Percentiles rank a stretch among this genome's conserved stretches.
phyloP scores from a whole-genome alignment of 2,113 vertebrate genomes.

The Nyctereutes procyonoides region DNA sequence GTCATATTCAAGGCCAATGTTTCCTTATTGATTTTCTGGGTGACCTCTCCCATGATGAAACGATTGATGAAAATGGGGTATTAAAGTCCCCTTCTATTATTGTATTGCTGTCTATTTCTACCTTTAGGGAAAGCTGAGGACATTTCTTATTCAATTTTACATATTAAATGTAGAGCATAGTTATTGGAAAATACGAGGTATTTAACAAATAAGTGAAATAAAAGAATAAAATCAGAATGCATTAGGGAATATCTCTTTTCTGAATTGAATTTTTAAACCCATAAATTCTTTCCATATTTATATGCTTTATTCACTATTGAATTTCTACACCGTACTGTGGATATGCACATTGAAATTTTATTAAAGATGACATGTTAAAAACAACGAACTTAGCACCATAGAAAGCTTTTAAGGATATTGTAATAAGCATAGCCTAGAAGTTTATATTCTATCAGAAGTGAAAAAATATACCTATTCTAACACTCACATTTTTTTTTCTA shows the following conservation, averaged over 20 bases:
- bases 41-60: not conserved
- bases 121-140: not conserved
- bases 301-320: not conserved
- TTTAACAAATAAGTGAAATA: constrained; percentile 42
- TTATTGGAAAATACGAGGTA: not conserved
- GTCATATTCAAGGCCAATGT: not conserved
- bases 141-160: not conserved
- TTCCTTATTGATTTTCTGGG: not conserved
- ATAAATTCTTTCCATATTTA: not conserved
- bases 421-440: not conserved
- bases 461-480: not conserved
- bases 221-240: not conserved
- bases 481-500: not conserved
- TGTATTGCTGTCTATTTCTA: not conserved
- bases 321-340: not conserved
- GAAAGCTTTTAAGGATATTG: not conserved
- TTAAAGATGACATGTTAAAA: not conserved
- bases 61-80: not conserved
- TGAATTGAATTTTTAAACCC: not conserved
- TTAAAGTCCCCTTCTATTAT: not conserved
- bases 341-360: not conserved
- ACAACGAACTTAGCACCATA: not conserved
- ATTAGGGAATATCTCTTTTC: not conserved
- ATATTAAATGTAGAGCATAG: not conserved
- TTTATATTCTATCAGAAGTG: not conserved